Conservation (phyloP, 2,113 vertebrate genomes). For the Seriola dumerili region DNA sequence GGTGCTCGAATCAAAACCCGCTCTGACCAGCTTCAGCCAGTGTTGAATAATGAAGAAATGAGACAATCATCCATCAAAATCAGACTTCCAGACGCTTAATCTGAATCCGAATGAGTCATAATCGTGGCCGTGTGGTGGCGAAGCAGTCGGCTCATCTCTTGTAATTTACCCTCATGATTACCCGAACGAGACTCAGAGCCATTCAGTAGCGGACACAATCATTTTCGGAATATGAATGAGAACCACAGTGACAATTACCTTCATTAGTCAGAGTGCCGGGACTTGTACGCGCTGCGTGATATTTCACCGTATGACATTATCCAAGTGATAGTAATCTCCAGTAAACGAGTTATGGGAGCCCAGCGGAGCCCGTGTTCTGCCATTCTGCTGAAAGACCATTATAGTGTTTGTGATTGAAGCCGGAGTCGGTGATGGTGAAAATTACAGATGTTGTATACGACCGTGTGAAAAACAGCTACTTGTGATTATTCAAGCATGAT, state of each 20-base stretch:
- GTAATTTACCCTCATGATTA: constrained; percentile 40
- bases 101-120: constrained; percentile 13
- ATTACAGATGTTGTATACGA: background rate
- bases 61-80: constrained; percentile 47
- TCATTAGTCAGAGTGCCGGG: constrained; percentile 38
- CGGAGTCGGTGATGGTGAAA: background rate
- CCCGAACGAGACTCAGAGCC: background rate
- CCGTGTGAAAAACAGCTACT: constrained; percentile 16
- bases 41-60: constrained; percentile 16
- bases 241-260: constrained; percentile 34
- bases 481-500: constrained; percentile 2
- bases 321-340: constrained; percentile 36
- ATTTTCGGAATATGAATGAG: constrained; percentile 39
- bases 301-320: constrained; percentile 18
- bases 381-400: constrained; percentile 29
- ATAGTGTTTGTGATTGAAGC: constrained; percentile 34
- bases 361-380: background rate
- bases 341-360: constrained; percentile 32
- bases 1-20: background rate
- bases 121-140: background rate
- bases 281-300: background rate
- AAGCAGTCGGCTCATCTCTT: constrained; percentile 16
- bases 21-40: background rate
- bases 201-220: constrained; percentile 3
- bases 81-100: constrained; percentile 16